Conservation (phyloP, 2,797 vertebrate genomes). For the Linurgus olivaceus region DNA sequence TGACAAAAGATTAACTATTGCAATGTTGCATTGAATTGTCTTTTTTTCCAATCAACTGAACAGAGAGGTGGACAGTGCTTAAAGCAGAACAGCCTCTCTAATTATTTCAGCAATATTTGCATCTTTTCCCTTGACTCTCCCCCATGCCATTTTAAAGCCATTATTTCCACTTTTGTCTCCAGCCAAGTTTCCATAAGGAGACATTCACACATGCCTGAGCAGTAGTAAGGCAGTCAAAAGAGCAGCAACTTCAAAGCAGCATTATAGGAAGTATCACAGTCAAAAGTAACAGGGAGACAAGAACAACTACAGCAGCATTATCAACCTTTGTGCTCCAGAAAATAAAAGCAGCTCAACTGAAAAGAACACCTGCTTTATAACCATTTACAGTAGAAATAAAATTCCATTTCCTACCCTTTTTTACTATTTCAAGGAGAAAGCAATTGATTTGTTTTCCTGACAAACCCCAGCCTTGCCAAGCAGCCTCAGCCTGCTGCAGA, state of each 20-base stretch:
- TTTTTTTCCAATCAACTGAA: not conserved
- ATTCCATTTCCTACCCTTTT: not conserved
- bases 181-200: slow-evolving; percentile 43
- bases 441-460: not conserved
- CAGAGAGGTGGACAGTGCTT: not conserved
- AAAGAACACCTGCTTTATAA: slow-evolving; percentile 5
- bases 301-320: not conserved
- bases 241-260: slow-evolving; percentile 28
- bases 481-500: not conserved
- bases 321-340: not conserved
- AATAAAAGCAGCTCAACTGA: not conserved
- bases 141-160: slow-evolving; percentile 5
- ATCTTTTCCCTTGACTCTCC: not conserved
- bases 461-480: not conserved
- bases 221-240: slow-evolving; percentile 23
- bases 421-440: not conserved
- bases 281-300: slow-evolving; percentile 2
- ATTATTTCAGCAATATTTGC: slow-evolving; percentile 1
- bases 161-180: slow-evolving; percentile 28
- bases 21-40: not conserved
- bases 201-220: slow-evolving; percentile 35
- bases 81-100: not conserved
- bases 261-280: not conserved
- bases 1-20: not conserved
- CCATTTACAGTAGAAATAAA: not conserved